Evolutionary conservation across 2,888 invertebrate species (phyloP), one percentile per base, ranked within the genome.

Genomic region (Chaetogeoica ovagalla): DNA sequence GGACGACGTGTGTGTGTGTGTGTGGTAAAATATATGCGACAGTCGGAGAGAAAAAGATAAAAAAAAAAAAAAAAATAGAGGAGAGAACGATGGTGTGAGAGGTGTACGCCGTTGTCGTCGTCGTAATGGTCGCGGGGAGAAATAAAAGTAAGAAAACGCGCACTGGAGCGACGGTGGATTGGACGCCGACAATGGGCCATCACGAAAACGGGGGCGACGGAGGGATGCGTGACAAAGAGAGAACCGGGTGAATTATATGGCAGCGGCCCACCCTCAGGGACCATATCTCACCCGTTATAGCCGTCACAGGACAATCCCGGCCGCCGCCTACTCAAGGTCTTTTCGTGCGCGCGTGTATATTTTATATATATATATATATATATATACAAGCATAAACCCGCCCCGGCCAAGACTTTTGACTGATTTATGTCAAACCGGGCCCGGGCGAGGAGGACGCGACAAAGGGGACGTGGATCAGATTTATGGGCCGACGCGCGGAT

Each of bases 231-330:
- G 79, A 79, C 79, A 79, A 79, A 79, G 79, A 79, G 79, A 79
- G 70, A 79, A 79, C 79, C 79, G 79, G 79, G 79, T 79, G 79
- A 79, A 79, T 79, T 79, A 79, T 79, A 79, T 79, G 79, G 79
- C 79, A 79, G 79, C 79, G 79, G 79, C 79, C 79, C 79, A 79
- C 79, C 79, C 79, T 79, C 79, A 43, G 79, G 79, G 79, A 79
- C 79, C 79, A 79, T 79, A 79, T 79, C 79, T 79, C 79, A 79
- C 79, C 79, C 79, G 79, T 79, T 79, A 79, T 79, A 79, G 79
- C 79, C 70, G 79, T 79, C 79, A 79, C 79, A 79, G 79, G 79
- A 79, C 79, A 79, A 79, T 79, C 79, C 79, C 79, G 79, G 79
- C 79, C 79, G 79, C 79, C 79, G 79, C 79, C 79, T 79, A 79